Percentiles rank a stretch among this genome's conserved stretches.
These are phyloP conservation scores for Copidosoma floridanum DNA, from an alignment of 1,140 invertebrate species.

Conservation along the genomic window DNA sequence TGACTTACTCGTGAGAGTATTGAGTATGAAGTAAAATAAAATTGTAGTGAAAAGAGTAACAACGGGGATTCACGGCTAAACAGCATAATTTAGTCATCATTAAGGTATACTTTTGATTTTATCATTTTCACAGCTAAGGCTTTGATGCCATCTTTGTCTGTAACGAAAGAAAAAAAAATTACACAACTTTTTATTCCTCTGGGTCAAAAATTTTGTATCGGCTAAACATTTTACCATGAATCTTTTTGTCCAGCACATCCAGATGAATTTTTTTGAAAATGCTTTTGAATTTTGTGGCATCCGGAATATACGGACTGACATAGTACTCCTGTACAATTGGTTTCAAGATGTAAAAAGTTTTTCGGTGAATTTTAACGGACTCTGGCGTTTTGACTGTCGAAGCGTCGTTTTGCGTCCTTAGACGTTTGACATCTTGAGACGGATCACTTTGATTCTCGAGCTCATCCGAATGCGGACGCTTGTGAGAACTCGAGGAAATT, in stretches of 20 bases:
- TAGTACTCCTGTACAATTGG: constrained; percentile 43
- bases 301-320: constrained; percentile 38
- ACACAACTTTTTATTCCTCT: background rate
- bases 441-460: too few species aligned
- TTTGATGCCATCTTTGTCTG: constrained; percentile 36
- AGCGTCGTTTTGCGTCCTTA: too few species aligned
- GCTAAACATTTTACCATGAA: constrained; percentile 38
- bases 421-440: too few species aligned
- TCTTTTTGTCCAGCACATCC: constrained; percentile 33
- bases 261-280: constrained; percentile 42
- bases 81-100: too few species aligned
- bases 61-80: too few species aligned
- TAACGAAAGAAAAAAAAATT: constrained; percentile 22
- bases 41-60: too few species aligned
- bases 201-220: background rate
- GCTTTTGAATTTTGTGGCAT: constrained; percentile 39
- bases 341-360: constrained; percentile 42
- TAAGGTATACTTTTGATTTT: constrained; percentile 23
- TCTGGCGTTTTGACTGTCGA: background rate
- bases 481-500: too few species aligned
- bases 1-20: too few species aligned
- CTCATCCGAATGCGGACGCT: too few species aligned
- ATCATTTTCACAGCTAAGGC: constrained; percentile 28
- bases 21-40: too few species aligned
- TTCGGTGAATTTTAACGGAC: constrained; percentile 9